phyloP scores from a whole-genome alignment of 2,113 vertebrate species.

The Mohoua ochrocephala region DNA sequence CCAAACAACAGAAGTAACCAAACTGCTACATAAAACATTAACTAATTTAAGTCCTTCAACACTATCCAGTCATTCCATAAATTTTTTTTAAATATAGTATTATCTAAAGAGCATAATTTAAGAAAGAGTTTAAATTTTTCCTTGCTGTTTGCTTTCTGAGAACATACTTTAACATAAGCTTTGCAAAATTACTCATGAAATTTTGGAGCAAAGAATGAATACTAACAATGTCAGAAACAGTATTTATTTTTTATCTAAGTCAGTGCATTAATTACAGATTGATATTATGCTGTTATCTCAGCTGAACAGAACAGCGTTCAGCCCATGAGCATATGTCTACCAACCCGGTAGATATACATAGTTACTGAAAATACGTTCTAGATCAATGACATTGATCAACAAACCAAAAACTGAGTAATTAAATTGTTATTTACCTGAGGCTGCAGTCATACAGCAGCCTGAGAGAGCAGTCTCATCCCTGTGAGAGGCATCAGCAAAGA shows the following conservation, averaged over 20 bases:
- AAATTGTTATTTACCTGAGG: background rate
- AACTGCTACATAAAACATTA: background rate
- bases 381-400: background rate
- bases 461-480: background rate
- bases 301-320: constrained; percentile 13
- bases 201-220: background rate
- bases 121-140: background rate
- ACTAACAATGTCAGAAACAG: background rate
- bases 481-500: constrained; percentile 22
- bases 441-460: background rate
- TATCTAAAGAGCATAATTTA: background rate
- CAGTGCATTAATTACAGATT: background rate
- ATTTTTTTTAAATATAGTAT: background rate
- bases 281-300: constrained; percentile 9
- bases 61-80: background rate
- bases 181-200: background rate
- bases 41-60: background rate
- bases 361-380: background rate
- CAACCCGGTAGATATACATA: background rate
- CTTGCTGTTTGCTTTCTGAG: background rate
- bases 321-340: background rate
- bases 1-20: background rate
- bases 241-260: background rate
- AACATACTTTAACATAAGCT: background rate
- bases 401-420: constrained; percentile 11